Evolutionary conservation across 2,797 vertebrate genomes (phyloP).

Genomic region (Prunella strophiata): DNA sequence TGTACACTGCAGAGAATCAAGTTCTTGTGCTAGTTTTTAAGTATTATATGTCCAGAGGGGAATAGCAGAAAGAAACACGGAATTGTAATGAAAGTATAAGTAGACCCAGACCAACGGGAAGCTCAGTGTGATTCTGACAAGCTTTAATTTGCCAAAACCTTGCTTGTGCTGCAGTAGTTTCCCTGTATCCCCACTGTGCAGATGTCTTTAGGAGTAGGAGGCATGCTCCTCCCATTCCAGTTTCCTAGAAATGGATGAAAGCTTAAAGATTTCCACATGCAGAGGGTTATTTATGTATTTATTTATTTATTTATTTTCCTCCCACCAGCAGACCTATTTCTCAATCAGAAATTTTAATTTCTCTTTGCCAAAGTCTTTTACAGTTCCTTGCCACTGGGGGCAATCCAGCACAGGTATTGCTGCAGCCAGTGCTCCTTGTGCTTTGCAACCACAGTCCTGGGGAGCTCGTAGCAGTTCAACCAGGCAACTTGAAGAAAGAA

Average conservation of each 20-base stretch:
- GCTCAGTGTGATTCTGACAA: neutral
- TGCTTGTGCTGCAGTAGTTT: neutral
- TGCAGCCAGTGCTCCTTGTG: neutral
- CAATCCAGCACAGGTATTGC: conserved; percentile 36
- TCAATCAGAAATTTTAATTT: neutral
- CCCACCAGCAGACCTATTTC: neutral
- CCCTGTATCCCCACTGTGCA: neutral
- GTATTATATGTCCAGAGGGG: neutral
- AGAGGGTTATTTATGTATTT: neutral
- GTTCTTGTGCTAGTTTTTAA: conserved; percentile 3
- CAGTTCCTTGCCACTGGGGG: conserved; percentile 54
- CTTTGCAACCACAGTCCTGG: neutral
- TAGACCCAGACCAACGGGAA: neutral
- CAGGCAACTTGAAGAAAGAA: neutral
- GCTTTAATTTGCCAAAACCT: conserved; percentile 35
- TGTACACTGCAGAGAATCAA: neutral
- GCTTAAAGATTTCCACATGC: conserved; percentile 1
- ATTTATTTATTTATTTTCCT: neutral
- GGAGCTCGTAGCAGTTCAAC: neutral
- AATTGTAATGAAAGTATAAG: neutral
- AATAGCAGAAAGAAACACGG: neutral
- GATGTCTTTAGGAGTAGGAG: conserved; percentile 14
- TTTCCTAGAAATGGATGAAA: conserved; percentile 53
- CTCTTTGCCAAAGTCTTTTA: neutral
- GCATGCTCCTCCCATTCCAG: conserved; percentile 14